Percentiles rank a stretch among this genome's conserved stretches.
Evolutionary conservation across 1,140 invertebrate species (phyloP).

Genomic region (Trissolcus basalis): DNA sequence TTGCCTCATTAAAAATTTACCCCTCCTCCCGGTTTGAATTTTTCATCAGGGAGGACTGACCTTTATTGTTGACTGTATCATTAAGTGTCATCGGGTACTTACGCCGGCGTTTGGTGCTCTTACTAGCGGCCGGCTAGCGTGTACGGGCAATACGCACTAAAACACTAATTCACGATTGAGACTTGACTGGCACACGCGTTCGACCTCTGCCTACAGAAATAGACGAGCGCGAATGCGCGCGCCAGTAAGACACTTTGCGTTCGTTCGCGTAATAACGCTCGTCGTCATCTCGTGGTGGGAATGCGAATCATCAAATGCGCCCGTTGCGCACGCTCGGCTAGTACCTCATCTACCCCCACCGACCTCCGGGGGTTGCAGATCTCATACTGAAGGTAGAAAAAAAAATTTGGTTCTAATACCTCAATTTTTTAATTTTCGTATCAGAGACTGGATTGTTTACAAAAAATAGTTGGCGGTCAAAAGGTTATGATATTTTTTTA

Average conservation of each 20-base stretch:
- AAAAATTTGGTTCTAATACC: too few species aligned
- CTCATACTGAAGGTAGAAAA: too few species aligned
- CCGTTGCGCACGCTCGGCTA: not conserved
- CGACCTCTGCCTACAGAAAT: conserved; percentile 56
- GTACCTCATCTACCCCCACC: too few species aligned
- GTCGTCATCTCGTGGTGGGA: conserved; percentile 50
- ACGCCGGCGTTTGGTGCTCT: conserved; percentile 23
- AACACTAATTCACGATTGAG: conserved; percentile 19
- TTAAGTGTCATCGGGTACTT: conserved; percentile 23
- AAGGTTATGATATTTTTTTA: too few species aligned
- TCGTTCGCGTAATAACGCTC: conserved; percentile 34
- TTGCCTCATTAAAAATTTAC: not conserved
- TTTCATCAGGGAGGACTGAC: too few species aligned
- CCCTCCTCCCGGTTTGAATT: too few species aligned
- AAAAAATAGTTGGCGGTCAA: too few species aligned
- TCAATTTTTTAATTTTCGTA: too few species aligned
- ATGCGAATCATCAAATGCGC: conserved; percentile 29
- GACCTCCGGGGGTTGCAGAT: too few species aligned
- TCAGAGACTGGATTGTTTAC: too few species aligned
- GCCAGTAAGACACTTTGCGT: conserved; percentile 41
- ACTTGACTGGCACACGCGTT: conserved; percentile 36
- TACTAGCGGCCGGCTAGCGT: conserved; percentile 26
- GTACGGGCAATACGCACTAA: conserved; percentile 42
- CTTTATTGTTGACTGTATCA: not conserved
- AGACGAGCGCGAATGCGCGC: conserved; percentile 52